phyloP scores from a whole-genome alignment of 2,888 invertebrate species.

The Serripes groenlandicus region DNA sequence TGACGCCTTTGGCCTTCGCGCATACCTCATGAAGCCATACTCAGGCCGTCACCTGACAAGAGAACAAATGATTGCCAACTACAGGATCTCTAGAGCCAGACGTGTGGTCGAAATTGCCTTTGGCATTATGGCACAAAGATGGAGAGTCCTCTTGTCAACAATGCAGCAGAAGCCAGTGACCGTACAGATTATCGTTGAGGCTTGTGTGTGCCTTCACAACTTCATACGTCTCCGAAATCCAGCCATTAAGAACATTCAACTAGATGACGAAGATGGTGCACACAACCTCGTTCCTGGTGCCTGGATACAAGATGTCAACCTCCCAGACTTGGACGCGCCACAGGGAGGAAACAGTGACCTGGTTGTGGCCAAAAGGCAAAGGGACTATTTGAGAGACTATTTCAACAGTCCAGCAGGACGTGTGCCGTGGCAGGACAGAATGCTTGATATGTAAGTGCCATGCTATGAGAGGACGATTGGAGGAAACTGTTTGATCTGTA shows the following conservation, averaged over 20 bases:
- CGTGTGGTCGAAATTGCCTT: constrained; percentile 24
- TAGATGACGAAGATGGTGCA: constrained; percentile 14
- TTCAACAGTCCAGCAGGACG: constrained; percentile 10
- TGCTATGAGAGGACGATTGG: constrained; percentile 5
- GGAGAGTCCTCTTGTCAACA: constrained; percentile 23
- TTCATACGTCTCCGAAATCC: constrained; percentile 20
- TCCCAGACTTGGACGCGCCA: constrained; percentile 5
- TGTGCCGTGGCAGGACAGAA: constrained; percentile 20
- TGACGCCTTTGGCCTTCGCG: constrained; percentile 22
- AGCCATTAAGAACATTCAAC: constrained; percentile 20
- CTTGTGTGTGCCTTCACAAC: constrained; percentile 25
- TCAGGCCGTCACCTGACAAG: constrained; percentile 22
- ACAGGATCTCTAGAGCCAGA: constrained; percentile 25
- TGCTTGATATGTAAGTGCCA: no score
- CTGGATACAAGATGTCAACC: constrained; percentile 4
- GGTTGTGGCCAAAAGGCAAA: background rate
- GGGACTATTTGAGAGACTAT: constrained; percentile 11
- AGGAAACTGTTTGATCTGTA: background rate
- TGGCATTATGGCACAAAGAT: constrained; percentile 11
- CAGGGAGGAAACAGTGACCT: background rate
- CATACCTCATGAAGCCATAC: no score
- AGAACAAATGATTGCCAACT: constrained; percentile 15
- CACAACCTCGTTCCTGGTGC: constrained; percentile 3
- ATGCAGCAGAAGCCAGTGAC: constrained; percentile 23
- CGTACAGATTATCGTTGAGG: constrained; percentile 13